These are phyloP conservation scores for Geotrupes spiniger DNA, from an alignment of 2,888 invertebrate genomes.

Conservation along the genomic window DNA sequence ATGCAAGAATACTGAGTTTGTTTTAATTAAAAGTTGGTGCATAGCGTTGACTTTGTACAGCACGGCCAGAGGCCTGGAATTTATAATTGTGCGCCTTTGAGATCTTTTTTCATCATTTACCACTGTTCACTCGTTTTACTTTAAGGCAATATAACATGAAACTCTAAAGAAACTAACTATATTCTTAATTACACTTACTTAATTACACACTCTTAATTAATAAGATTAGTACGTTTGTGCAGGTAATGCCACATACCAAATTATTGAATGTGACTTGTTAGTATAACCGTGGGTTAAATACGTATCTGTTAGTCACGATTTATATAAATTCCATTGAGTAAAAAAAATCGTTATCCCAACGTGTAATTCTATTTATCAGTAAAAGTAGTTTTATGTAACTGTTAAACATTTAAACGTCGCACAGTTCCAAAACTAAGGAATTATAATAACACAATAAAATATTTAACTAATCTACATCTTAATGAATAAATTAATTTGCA, in stretches of 20 bases:
- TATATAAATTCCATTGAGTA: too few relatives aligned
- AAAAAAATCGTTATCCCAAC: too few relatives aligned
- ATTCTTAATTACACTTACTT: conserved; percentile 1
- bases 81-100: conserved; percentile 47
- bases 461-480: too few relatives aligned
- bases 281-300: too few relatives aligned
- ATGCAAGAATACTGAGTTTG: conserved; percentile 44
- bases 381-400: too few relatives aligned
- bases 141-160: conserved; percentile 29
- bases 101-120: conserved; percentile 35
- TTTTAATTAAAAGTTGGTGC: conserved; percentile 51
- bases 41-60: conserved; percentile 45
- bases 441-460: too few relatives aligned
- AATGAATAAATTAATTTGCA: conserved; percentile 1
- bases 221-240: background rate
- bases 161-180: conserved; percentile 20
- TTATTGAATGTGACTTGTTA: background rate
- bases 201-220: background rate
- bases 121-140: conserved; percentile 27
- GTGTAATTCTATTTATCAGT: too few relatives aligned
- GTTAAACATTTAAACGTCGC: too few relatives aligned
- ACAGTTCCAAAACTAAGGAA: too few relatives aligned
- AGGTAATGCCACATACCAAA: too few relatives aligned
- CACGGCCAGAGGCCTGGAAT: conserved; percentile 43
- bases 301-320: too few relatives aligned